Evolutionary conservation across 64 coral and sea anemone genomes (phyloP), one percentile per base, ranked within the genome.

Genomic region (Porites australiensis): DNA sequence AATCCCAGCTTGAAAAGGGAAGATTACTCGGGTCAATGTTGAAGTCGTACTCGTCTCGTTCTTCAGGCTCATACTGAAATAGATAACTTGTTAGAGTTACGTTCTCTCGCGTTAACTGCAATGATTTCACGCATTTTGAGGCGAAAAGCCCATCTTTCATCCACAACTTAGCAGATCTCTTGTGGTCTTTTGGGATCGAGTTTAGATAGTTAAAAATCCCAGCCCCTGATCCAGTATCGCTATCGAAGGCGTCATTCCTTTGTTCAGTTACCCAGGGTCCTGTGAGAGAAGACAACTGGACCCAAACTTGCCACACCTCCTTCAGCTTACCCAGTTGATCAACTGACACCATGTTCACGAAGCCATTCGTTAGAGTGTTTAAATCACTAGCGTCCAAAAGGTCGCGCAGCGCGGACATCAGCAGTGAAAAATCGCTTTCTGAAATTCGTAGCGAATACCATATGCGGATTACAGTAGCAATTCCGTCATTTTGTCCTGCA

Each of bases 371-470:
- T 16, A 88, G 22, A 10, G 37, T 55, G 19, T 61, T 53, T 0
- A 88, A 60, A 55, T 64, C 45, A 21, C 50, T 27, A 9, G 61
- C 53, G 14, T 44, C 46, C 46, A 51, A 58, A 23, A 88, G 27
- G 70, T 88, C 86, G 13, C 23, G 18, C 3, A 88, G 71, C 3
- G 58, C 15, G 4, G 74, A 75, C 7, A 79, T 18, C 14, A 89
- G 22, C 49, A 89, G 13, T 9, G 59, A 22, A 21, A 72, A 75
- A 51, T 89, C 88, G 8, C 62, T 8, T 64, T 77, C 37, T 14
- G 55, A 64, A 7, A 89, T 58, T 11, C 70, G 52, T 44, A 89
- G 48, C 2, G 88, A 89, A 67, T 89, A 89, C 88, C 88, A 89
- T 43, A 89, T 51, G 21, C 77, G 73, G 12, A 65, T 65, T 19